phyloP scores from a whole-genome alignment of 2,797 vertebrate genomes.

The Amblyraja radiata region DNA sequence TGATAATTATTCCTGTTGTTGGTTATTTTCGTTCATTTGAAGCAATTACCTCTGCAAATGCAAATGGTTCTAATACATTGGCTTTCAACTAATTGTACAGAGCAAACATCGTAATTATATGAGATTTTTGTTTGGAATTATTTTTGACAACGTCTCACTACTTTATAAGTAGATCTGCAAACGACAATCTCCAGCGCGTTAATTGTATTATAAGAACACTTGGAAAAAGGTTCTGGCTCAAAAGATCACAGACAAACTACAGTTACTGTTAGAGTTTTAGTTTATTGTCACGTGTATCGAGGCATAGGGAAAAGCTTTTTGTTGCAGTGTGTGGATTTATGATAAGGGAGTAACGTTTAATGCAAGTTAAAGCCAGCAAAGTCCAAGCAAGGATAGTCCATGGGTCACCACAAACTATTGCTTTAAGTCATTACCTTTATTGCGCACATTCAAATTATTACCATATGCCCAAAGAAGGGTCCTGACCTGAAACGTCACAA shows the following conservation, averaged over 20 bases:
- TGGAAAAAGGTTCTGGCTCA: neutral
- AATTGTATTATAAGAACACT: neutral
- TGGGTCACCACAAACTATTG: too few relatives aligned
- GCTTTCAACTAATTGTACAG: constrained; percentile 17
- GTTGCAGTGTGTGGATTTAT: too few relatives aligned
- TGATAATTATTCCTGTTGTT: constrained; percentile 24
- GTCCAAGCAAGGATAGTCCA: too few relatives aligned
- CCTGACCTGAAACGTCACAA: too few relatives aligned
- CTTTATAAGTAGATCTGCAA: neutral
- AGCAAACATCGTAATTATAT: neutral
- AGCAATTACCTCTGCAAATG: constrained; percentile 27
- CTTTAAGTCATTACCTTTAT: too few relatives aligned
- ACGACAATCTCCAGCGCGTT: neutral
- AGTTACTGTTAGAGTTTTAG: too few relatives aligned
- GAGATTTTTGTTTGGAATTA: neutral
- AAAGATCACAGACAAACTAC: neutral
- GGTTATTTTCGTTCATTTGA: constrained; percentile 30
- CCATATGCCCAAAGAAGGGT: too few relatives aligned
- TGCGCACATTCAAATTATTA: too few relatives aligned
- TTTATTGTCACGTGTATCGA: too few relatives aligned
- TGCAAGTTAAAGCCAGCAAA: too few relatives aligned
- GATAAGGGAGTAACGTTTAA: too few relatives aligned
- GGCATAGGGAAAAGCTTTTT: too few relatives aligned
- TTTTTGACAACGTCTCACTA: neutral
- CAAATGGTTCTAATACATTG: constrained; percentile 19